These are phyloP conservation scores for Pasiphila rectangulata DNA, from an alignment of 2,888 invertebrate species.

Conservation along the genomic window DNA sequence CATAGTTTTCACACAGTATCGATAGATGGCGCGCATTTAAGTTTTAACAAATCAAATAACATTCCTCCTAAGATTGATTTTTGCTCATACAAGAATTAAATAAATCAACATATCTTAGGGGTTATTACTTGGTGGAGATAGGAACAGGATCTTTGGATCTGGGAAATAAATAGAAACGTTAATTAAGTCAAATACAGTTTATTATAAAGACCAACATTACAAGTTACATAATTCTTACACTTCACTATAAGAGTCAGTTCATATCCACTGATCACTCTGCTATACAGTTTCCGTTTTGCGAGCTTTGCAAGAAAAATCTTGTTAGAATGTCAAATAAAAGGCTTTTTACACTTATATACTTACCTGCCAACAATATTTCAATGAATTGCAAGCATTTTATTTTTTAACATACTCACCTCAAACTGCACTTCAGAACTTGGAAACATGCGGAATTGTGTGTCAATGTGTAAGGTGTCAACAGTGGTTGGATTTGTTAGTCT, in stretches of 20 bases:
- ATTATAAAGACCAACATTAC: conserved; percentile 53
- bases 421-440: conserved; percentile 25
- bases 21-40: too few species aligned
- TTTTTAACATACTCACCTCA: conserved; percentile 39
- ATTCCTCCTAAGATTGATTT: too few species aligned
- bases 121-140: conserved; percentile 44
- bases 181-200: conserved; percentile 53
- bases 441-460: conserved; percentile 23
- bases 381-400: conserved; percentile 12
- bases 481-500: too few species aligned
- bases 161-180: conserved; percentile 51
- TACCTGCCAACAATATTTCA: conserved; percentile 35
- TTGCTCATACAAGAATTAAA: too few species aligned
- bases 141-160: conserved; percentile 71
- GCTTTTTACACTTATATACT: conserved; percentile 40
- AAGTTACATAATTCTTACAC: conserved; percentile 52
- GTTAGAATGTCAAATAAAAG: conserved; percentile 40
- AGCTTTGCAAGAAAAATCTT: conserved; percentile 69
- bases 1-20: too few species aligned
- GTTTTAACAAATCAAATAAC: too few species aligned
- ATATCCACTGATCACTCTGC: conserved; percentile 62
- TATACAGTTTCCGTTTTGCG: conserved; percentile 71
- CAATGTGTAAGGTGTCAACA: too few species aligned
- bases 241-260: conserved; percentile 53
- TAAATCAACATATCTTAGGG: too few species aligned